Conservation (phyloP, 2,113 vertebrate genomes). For the human (Homo sapiens) region GRCh38 chr2:48473501-48474000, state of each 20-base stretch:
- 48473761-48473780: not conserved
- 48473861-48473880: constrained; percentile 34
- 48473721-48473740: not conserved
- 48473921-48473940: constrained; percentile 7
- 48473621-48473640: not conserved
- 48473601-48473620: not conserved
- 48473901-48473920: not conserved
- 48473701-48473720: not conserved
- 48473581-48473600: not conserved
- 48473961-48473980: not conserved
- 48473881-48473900: constrained; percentile 16
- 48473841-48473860: constrained; percentile 40
- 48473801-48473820: not conserved
- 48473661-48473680: not conserved
- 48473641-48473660: not conserved
- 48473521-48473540: not conserved
- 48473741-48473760: constrained; percentile 28
- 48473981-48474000: not conserved
- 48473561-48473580: not conserved
- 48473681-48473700: not conserved
- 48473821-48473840: constrained; percentile 1
- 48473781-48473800: not conserved
- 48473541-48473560: not conserved
- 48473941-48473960: not conserved
- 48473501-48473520: not conserved